These are phyloP conservation scores for Porites lobata DNA, from an alignment of 92 coral and sea anemone genomes.

Conservation along the genomic window DNA sequence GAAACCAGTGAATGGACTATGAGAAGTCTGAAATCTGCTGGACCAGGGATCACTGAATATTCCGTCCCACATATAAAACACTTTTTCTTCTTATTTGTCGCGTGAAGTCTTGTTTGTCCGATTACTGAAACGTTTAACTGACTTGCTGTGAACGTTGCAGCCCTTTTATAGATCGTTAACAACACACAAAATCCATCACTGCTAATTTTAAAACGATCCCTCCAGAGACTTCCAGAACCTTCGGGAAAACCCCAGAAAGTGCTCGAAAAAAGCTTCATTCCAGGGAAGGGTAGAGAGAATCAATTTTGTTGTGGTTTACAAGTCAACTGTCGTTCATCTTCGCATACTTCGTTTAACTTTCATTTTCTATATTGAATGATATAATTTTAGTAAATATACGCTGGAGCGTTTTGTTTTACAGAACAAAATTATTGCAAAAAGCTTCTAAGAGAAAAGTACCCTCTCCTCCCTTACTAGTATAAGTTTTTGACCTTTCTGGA, in stretches of 20 bases:
- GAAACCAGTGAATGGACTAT: slow-evolving; percentile 1
- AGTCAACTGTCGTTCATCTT: neutral
- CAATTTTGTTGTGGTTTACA: neutral
- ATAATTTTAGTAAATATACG: neutral
- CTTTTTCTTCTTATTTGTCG: neutral
- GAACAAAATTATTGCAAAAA: neutral
- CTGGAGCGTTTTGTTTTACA: neutral
- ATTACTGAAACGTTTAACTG: neutral
- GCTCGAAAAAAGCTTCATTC: neutral
- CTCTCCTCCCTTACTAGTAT: slow-evolving; percentile 4
- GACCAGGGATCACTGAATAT: slow-evolving; percentile 25
- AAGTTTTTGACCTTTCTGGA: neutral
- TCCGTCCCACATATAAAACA: slow-evolving; percentile 8
- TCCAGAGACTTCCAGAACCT: neutral
- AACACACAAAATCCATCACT: neutral
- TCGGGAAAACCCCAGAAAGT: slow-evolving; percentile 51
- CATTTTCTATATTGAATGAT: neutral
- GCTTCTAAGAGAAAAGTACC: neutral
- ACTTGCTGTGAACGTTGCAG: neutral
- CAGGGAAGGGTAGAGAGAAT: neutral
- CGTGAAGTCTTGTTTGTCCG: too few relatives aligned
- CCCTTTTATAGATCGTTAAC: slow-evolving; percentile 8
- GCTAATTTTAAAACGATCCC: slow-evolving; percentile 5
- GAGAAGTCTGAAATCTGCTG: neutral
- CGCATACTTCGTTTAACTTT: neutral